These are phyloP conservation scores for Ips nitidus DNA, from an alignment of 1,140 invertebrate species.

Conservation along the genomic window DNA sequence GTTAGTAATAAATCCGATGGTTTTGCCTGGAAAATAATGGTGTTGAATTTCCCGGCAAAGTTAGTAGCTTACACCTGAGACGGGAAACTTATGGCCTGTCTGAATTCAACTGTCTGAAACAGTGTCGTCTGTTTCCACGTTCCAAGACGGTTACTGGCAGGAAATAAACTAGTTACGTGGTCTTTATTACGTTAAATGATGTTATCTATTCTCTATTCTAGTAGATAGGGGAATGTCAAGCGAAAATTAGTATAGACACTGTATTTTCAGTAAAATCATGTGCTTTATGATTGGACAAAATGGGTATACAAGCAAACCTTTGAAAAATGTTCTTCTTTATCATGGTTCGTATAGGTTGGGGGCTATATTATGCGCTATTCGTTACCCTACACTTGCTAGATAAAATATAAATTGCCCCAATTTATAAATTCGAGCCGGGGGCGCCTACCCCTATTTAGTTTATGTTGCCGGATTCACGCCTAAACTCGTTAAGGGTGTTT, in stretches of 20 bases:
- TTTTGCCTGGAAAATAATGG: conserved; percentile 27
- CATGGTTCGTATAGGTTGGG: too few relatives aligned
- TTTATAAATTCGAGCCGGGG: conserved; percentile 12
- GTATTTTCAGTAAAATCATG: too few relatives aligned
- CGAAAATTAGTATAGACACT: neutral
- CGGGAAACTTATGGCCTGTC: conserved; percentile 30
- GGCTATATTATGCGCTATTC: neutral
- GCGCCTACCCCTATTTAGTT: conserved; percentile 6
- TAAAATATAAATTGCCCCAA: conserved; percentile 23
- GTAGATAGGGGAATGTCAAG: too few relatives aligned
- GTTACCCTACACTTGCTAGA: conserved; percentile 6
- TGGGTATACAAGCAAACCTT: too few relatives aligned
- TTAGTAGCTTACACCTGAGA: conserved; percentile 33
- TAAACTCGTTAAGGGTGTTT: conserved; percentile 15
- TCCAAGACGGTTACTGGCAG: conserved; percentile 16
- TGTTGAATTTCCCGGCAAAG: conserved; percentile 30
- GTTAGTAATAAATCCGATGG: conserved; percentile 26
- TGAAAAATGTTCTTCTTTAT: too few relatives aligned
- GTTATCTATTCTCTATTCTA: too few relatives aligned
- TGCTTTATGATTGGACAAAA: too few relatives aligned
- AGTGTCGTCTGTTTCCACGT: conserved; percentile 32
- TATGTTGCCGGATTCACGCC: conserved; percentile 22
- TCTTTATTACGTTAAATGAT: conserved; percentile 27
- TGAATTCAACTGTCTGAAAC: conserved; percentile 32
- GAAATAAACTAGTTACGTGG: conserved; percentile 26